These are phyloP conservation scores for Eumacrocentrus americanus DNA, from an alignment of 2,888 invertebrate genomes.

Conservation along the genomic window DNA sequence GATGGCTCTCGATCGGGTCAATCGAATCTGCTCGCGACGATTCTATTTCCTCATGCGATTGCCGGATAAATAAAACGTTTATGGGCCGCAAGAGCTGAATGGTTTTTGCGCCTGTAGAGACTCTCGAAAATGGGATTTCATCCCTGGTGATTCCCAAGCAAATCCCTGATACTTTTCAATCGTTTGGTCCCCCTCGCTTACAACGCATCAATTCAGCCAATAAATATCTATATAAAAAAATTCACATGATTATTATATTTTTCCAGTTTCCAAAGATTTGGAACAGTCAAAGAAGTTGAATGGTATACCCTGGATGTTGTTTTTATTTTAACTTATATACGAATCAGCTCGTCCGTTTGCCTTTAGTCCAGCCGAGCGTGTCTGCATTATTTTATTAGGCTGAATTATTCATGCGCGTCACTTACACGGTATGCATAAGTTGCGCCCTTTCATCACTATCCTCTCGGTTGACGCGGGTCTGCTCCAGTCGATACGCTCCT, in stretches of 20 bases:
- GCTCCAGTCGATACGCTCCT: constrained; percentile 4
- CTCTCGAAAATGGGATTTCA: constrained; percentile 49
- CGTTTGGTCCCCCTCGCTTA: neutral
- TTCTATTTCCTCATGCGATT: constrained; percentile 46
- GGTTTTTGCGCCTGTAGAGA: constrained; percentile 18
- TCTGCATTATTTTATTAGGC: constrained; percentile 60
- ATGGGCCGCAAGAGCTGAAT: constrained; percentile 31
- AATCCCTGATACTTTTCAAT: constrained; percentile 8
- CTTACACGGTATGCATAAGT: constrained; percentile 60
- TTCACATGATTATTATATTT: too few relatives aligned
- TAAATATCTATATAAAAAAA: too few relatives aligned
- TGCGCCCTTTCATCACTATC: constrained; percentile 57
- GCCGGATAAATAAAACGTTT: constrained; percentile 44
- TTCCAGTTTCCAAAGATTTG: too few relatives aligned
- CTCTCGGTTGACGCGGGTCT: constrained; percentile 16
- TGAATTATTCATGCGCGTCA: constrained; percentile 59
- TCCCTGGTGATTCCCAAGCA: constrained; percentile 30
- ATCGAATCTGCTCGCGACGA: constrained; percentile 40
- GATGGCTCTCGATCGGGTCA: constrained; percentile 46
- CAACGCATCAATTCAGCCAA: constrained; percentile 2
- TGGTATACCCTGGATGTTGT: neutral
- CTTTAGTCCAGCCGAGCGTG: constrained; percentile 25
- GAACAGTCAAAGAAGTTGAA: neutral
- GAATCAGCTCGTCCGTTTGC: constrained; percentile 8
- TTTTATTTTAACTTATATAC: constrained; percentile 3